Evolutionary conservation across 2,797 vertebrate species (phyloP).

Genomic region (Coregonus sp.): DNA sequence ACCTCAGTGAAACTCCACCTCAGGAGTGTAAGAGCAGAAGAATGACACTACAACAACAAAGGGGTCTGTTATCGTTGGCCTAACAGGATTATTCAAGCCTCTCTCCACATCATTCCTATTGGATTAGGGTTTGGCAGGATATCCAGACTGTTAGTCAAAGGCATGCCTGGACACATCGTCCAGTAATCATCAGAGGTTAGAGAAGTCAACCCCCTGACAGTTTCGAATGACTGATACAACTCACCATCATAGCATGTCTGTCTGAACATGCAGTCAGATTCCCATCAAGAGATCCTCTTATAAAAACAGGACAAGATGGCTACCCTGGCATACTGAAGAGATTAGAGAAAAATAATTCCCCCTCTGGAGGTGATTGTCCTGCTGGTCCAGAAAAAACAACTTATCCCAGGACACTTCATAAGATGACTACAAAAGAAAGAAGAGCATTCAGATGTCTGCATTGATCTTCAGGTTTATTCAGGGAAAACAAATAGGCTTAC

Average conservation of each 20-base stretch:
- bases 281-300: conserved; percentile 53
- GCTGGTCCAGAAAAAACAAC: conserved; percentile 12
- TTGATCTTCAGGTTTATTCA: too few species aligned
- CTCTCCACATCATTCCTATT: conserved; percentile 69
- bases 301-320: conserved; percentile 67
- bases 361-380: conserved; percentile 47
- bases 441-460: too few species aligned
- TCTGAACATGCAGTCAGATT: conserved; percentile 73
- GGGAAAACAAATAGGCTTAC: too few species aligned
- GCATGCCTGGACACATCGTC: conserved; percentile 78
- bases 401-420: not conserved
- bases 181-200: conserved; percentile 82
- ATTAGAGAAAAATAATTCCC: conserved; percentile 51
- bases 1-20: conserved; percentile 28
- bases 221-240: conserved; percentile 65
- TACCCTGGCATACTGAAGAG: conserved; percentile 33
- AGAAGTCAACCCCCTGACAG: conserved; percentile 77
- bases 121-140: conserved; percentile 72
- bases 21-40: not conserved
- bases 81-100: conserved; percentile 50
- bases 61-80: not conserved
- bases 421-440: too few species aligned
- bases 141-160: conserved; percentile 78
- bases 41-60: not conserved
- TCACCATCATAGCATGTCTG: conserved; percentile 35